Evolutionary conservation across 2,113 vertebrate species (phyloP).

Genomic region (Glaucidium brasilianum): DNA sequence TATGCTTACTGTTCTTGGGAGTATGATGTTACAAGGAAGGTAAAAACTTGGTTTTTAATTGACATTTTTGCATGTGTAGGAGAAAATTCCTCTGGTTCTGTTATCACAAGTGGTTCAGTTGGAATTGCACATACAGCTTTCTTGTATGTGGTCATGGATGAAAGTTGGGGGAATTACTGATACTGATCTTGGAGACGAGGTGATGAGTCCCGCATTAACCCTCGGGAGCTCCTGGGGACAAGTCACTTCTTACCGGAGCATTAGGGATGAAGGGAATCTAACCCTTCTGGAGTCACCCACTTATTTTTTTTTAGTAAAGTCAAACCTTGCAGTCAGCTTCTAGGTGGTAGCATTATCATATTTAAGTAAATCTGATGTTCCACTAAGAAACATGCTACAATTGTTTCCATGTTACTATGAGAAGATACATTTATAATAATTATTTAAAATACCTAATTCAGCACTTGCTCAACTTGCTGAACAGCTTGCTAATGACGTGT

Average conservation of each 20-base stretch:
- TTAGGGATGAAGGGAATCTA: neutral
- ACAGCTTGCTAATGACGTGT: conserved; percentile 39
- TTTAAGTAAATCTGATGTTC: neutral
- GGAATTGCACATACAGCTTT: neutral
- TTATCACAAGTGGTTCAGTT: neutral
- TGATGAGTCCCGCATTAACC: neutral
- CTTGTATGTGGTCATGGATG: neutral
- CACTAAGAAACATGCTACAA: neutral
- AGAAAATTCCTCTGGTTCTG: neutral
- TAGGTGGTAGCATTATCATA: neutral
- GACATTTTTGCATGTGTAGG: accelerated
- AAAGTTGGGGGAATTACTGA: neutral
- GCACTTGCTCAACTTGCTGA: conserved; percentile 38
- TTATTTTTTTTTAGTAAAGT: neutral
- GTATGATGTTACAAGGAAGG: neutral
- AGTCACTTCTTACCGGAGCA: neutral
- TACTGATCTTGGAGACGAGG: neutral
- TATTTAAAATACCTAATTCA: conserved; percentile 31
- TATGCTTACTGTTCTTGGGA: neutral
- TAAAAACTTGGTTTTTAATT: neutral
- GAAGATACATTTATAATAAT: conserved; percentile 11
- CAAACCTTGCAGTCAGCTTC: neutral
- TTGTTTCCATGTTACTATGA: neutral
- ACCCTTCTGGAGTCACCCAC: accelerated
- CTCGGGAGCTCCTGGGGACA: neutral